Percentiles rank a stretch among this genome's conserved stretches.
Evolutionary conservation across 2,113 vertebrate species (phyloP).

Genomic region (Myotis yumanensis): DNA sequence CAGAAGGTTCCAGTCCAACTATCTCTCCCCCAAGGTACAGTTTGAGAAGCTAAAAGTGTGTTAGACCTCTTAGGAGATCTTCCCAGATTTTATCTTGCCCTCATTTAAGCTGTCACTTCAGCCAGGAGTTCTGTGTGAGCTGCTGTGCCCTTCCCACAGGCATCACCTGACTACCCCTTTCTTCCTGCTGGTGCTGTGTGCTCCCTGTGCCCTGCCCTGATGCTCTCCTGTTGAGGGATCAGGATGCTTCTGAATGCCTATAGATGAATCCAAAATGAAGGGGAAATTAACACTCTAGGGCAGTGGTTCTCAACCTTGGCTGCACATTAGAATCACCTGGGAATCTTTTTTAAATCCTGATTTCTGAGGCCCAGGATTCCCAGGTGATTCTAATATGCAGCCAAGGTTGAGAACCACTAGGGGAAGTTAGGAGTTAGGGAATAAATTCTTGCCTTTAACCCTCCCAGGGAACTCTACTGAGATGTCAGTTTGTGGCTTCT

Average conservation of each 20-base stretch:
- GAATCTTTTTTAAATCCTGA: too few species aligned
- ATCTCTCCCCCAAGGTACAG: background rate
- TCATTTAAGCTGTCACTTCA: background rate
- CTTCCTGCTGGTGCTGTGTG: too few species aligned
- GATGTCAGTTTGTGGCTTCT: background rate
- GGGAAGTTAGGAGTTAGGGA: background rate
- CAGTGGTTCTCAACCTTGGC: too few species aligned
- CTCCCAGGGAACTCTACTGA: background rate
- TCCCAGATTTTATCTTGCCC: background rate
- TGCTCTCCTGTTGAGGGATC: background rate
- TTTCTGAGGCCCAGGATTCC: too few species aligned
- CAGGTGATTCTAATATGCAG: too few species aligned
- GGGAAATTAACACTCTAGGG: background rate
- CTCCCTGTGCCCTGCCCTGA: background rate
- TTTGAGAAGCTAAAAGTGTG: background rate
- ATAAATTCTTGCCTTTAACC: background rate
- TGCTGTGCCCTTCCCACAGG: too few species aligned
- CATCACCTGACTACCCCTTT: too few species aligned
- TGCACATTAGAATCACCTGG: too few species aligned
- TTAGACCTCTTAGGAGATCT: background rate
- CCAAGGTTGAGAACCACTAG: too few species aligned
- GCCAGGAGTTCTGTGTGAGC: background rate
- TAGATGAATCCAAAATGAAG: background rate
- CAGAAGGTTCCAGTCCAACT: background rate
- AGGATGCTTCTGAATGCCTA: background rate